phyloP scores from a whole-genome alignment of 2,797 vertebrate genomes.

The Acridotheres tristis region DNA sequence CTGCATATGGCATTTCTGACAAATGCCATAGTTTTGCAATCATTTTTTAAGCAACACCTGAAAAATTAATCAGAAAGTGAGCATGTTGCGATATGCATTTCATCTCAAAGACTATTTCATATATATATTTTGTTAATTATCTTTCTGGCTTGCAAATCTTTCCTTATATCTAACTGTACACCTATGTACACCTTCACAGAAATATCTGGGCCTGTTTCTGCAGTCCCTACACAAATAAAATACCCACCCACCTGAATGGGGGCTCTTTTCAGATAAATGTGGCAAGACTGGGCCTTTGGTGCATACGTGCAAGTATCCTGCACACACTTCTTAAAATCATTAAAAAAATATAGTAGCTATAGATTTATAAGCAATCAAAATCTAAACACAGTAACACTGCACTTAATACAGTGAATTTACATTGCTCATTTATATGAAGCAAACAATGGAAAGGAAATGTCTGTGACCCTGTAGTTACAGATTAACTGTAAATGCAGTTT shows the following conservation, averaged over 20 bases:
- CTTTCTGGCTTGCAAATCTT: not conserved
- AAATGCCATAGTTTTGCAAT: not conserved
- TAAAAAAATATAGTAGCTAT: conserved; percentile 63
- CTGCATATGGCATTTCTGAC: not conserved
- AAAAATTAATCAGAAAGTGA: not conserved
- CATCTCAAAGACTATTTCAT: not conserved
- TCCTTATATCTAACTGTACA: not conserved
- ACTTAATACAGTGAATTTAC: conserved; percentile 6
- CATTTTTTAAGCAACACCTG: not conserved
- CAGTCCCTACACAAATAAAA: conserved; percentile 22
- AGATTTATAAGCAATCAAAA: not conserved
- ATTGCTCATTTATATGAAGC: not conserved
- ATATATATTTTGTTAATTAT: not conserved
- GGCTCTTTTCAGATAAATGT: not conserved
- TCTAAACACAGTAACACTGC: conserved; percentile 25
- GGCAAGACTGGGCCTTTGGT: conserved; percentile 51
- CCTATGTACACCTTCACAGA: conserved; percentile 22
- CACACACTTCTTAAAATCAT: conserved; percentile 1
- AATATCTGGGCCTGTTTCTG: not conserved
- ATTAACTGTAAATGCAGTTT: not conserved
- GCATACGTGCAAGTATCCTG: not conserved
- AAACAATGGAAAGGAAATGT: conserved; percentile 30
- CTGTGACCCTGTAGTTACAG: not conserved
- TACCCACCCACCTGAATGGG: not conserved
- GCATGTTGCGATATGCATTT: not conserved